Conservation (phyloP, 35 echinoderm and acorn worm species). For the Anneissia japonica region DNA sequence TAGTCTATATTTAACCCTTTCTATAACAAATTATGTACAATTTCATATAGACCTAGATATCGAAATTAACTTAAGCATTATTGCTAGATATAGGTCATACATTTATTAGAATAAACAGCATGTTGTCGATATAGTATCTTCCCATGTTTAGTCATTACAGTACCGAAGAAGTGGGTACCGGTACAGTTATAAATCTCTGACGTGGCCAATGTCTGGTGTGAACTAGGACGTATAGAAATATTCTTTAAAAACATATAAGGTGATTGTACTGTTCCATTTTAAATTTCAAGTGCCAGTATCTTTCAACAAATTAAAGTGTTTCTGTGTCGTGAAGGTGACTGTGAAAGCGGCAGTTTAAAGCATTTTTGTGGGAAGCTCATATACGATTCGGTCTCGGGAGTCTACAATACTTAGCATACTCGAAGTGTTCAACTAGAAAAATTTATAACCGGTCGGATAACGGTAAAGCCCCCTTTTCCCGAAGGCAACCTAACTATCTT, state of each 20-base stretch:
- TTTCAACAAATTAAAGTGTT: constrained; percentile 2
- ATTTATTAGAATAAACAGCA: too few relatives aligned
- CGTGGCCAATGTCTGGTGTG: too few relatives aligned
- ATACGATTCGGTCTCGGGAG: neutral
- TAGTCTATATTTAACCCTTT: too few relatives aligned
- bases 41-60: too few relatives aligned
- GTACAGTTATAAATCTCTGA: too few relatives aligned
- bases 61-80: too few relatives aligned
- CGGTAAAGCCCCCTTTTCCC: neutral
- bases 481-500: neutral
- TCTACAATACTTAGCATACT: neutral
- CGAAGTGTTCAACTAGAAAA: neutral
- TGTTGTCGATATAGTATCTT: too few relatives aligned
- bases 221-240: neutral
- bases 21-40: too few relatives aligned
- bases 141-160: too few relatives aligned
- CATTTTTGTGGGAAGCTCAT: neutral
- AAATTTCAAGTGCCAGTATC: neutral
- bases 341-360: neutral
- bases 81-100: too few relatives aligned
- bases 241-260: neutral
- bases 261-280: neutral
- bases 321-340: neutral
- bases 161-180: too few relatives aligned
- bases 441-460: neutral